Evolutionary conservation across 2,797 vertebrate genomes (phyloP).

Genomic region (Acomys russatus): DNA sequence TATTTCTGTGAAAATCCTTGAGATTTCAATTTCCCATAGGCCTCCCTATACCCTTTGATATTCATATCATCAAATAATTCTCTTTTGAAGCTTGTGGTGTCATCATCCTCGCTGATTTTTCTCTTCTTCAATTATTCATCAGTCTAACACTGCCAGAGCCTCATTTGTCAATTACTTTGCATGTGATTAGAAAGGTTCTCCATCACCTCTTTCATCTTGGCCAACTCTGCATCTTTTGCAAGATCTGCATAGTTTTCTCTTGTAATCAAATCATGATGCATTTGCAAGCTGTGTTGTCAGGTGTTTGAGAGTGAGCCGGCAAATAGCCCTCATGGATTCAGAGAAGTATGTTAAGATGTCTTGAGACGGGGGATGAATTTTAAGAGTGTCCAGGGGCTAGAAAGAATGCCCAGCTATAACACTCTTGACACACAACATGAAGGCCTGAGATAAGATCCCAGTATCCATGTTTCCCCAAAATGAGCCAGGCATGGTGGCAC

Average conservation of each 20-base stretch:
- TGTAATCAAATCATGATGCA: neutral
- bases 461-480: neutral
- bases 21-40: constrained; percentile 56
- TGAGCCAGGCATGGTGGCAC: neutral
- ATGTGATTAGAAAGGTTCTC: constrained; percentile 53
- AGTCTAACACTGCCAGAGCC: constrained; percentile 48
- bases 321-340: neutral
- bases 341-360: neutral
- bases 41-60: constrained; percentile 66
- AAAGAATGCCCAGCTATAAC: neutral
- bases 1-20: neutral
- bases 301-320: neutral
- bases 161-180: constrained; percentile 67
- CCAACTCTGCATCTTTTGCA: neutral
- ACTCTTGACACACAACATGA: neutral
- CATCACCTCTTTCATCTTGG: constrained; percentile 65
- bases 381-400: neutral
- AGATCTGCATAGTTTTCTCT: constrained; percentile 32
- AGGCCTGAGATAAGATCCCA: neutral
- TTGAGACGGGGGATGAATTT: neutral
- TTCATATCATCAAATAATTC: constrained; percentile 74
- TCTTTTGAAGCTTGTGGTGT: constrained; percentile 45
- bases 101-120: constrained; percentile 62
- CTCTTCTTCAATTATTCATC: constrained; percentile 76
- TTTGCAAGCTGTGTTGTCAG: neutral